Conservation (phyloP, 2,888 invertebrate species). For the Ophion ventricosus region DNA sequence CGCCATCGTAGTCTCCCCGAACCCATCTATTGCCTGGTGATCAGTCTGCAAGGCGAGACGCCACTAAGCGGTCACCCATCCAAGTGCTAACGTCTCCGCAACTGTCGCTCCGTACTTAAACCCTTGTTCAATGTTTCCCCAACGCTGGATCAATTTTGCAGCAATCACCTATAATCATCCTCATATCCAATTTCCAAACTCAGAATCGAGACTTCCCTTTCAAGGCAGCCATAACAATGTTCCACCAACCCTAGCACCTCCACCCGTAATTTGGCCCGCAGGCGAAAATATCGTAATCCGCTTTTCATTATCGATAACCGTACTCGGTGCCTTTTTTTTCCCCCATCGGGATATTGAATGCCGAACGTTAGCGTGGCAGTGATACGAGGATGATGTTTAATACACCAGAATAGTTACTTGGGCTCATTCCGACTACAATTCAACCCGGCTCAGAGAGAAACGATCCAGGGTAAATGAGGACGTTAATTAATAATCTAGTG, state of each 20-base stretch:
- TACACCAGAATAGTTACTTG: slow-evolving; percentile 7
- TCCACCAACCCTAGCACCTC: neutral
- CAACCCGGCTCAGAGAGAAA: neutral
- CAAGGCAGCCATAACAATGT: no score
- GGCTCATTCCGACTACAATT: slow-evolving; percentile 1
- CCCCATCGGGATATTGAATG: neutral
- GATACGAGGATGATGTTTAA: slow-evolving; percentile 1
- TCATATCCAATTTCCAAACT: no score
- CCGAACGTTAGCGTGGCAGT: neutral
- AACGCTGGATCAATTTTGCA: no score
- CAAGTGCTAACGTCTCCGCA: no score
- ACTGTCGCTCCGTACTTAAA: no score
- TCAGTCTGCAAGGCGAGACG: no score
- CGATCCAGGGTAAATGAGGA: slow-evolving; percentile 3
- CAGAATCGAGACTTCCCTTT: no score
- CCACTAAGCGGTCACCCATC: no score
- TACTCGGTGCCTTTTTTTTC: neutral
- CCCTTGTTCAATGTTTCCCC: no score
- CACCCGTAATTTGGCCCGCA: neutral
- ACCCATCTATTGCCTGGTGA: no score
- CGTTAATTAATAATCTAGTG: slow-evolving; percentile 62
- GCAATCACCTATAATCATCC: no score
- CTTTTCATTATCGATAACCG: neutral
- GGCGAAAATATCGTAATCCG: neutral
- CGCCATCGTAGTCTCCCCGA: no score